Percentiles rank a stretch among this genome's conserved stretches.
phyloP scores from a whole-genome alignment of 2,888 invertebrate species.

The Oscheius sp. region DNA sequence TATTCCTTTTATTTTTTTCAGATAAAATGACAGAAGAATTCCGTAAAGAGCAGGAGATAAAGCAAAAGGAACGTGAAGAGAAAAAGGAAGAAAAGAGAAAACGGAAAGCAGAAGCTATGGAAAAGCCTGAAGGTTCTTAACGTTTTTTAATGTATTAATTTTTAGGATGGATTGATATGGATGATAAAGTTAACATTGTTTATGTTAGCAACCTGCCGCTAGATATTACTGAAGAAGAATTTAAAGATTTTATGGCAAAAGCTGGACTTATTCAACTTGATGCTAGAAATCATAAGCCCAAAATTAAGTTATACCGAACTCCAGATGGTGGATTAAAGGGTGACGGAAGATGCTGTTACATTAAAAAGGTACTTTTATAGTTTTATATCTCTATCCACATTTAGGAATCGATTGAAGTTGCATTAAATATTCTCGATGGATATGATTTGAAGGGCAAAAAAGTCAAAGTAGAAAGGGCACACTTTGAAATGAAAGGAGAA shows the following conservation, averaged over 20 bases:
- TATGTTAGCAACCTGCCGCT: constrained; percentile 91
- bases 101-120: constrained; percentile 33
- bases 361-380: constrained; percentile 45
- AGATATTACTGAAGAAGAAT: constrained; percentile 83
- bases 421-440: constrained; percentile 89
- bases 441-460: constrained; percentile 74
- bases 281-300: constrained; percentile 80
- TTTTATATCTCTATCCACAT: constrained; percentile 66
- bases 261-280: constrained; percentile 94
- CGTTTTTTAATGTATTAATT: neutral
- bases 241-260: constrained; percentile 86
- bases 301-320: constrained; percentile 90
- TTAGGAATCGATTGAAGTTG: constrained; percentile 91
- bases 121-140: constrained; percentile 20
- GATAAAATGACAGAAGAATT: constrained; percentile 50
- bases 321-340: constrained; percentile 86
- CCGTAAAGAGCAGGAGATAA: constrained; percentile 34
- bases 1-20: constrained; percentile 47
- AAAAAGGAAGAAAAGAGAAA: constrained; percentile 56
- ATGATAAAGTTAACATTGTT: constrained; percentile 87
- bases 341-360: constrained; percentile 86
- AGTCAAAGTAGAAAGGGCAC: constrained; percentile 88
- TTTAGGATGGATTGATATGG: constrained; percentile 89
- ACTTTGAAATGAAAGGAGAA: constrained; percentile 84
- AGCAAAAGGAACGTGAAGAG: constrained; percentile 40